Base-by-base conservation (phyloP, 2,113 vertebrate genomes). In the Fregetta grallaria region DNA sequence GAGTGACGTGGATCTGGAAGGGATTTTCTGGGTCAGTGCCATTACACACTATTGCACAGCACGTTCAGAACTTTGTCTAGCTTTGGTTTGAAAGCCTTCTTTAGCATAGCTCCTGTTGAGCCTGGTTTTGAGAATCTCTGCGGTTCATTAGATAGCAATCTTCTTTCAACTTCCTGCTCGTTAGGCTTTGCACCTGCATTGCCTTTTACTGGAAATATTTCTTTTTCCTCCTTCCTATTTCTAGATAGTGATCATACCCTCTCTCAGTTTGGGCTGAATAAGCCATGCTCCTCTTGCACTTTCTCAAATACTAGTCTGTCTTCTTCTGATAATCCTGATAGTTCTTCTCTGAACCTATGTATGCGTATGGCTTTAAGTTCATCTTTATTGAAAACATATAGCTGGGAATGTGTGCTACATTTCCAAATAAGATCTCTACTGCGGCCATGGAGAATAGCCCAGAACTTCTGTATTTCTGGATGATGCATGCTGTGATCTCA, bases 1-100 rank as follows among this genome's bases (percentile, higher is more conserved):
- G 45, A 70, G 17, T 45, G 82, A 76, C 40, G 13, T 30, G 36
- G 74, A 61, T 78, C 66, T 92, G 52, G 74, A 86, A 70, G 42
- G 88, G 88, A 76, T 92, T 95, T 94, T 93, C 49, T 93, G 92
- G 74, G 75, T 95, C 91, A 73, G 53, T 95, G 94, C 58, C 6
- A 7, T 62, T 79, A 7, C 21, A 53, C 49, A 20, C 66, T 77
- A 52, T 67, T 92, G 52, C 59, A 61, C 78, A 72, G 92, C 85
- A 65, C 3, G 10, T 63, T 79, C 36, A 13, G 67, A 88, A 78
- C 78, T 92, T 72, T 36, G 40, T 44, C 49, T 84, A 3, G 9
- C 61, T 85, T 71, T 3, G 5, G 58, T 79, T 61, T 90, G 82
- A 92, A 93, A 96, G 29, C 66, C 29, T 75, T 72, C 71, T 88